phyloP scores from a whole-genome alignment of 2,113 vertebrate species.

The Oncorhynchus keta region DNA sequence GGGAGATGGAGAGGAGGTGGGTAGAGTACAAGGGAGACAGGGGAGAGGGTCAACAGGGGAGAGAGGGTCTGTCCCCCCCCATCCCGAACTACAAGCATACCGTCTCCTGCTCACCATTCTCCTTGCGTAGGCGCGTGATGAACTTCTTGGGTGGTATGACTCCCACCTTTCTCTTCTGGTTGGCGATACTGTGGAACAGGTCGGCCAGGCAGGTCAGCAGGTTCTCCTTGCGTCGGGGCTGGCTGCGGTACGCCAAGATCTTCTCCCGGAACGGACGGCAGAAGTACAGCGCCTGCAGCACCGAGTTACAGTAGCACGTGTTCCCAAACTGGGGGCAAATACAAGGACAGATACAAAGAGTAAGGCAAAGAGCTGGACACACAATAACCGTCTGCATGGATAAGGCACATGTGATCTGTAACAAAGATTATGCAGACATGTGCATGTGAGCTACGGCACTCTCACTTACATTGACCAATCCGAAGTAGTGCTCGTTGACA shows the following conservation, averaged over 20 bases:
- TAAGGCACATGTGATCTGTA: no score
- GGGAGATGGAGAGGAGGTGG: background rate
- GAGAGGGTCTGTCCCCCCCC: background rate
- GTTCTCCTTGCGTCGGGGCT: slow-evolving; percentile 97
- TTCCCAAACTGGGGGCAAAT: slow-evolving; percentile 87
- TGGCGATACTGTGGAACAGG: slow-evolving; percentile 96
- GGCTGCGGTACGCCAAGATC: slow-evolving; percentile 94
- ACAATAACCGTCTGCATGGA: no score
- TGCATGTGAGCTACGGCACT: background rate
- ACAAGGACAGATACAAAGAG: background rate
- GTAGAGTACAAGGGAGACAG: background rate
- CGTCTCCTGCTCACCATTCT: slow-evolving; percentile 83
- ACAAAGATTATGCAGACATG: background rate
- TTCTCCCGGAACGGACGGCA: slow-evolving; percentile 97
- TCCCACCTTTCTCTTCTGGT: slow-evolving; percentile 97
- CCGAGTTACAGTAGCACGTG: slow-evolving; percentile 99
- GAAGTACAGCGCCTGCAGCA: slow-evolving; percentile 97
- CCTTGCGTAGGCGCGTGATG: slow-evolving; percentile 93
- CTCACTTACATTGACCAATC: slow-evolving; percentile 94
- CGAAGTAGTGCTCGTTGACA: slow-evolving; percentile 99
- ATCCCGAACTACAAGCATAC: background rate
- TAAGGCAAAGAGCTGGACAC: slow-evolving; percentile 32
- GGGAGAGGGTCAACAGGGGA: background rate
- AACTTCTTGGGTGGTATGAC: slow-evolving; percentile 99
- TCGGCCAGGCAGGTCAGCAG: slow-evolving; percentile 94